Conservation (phyloP, 2,888 invertebrate species). For the Suillia variegata region DNA sequence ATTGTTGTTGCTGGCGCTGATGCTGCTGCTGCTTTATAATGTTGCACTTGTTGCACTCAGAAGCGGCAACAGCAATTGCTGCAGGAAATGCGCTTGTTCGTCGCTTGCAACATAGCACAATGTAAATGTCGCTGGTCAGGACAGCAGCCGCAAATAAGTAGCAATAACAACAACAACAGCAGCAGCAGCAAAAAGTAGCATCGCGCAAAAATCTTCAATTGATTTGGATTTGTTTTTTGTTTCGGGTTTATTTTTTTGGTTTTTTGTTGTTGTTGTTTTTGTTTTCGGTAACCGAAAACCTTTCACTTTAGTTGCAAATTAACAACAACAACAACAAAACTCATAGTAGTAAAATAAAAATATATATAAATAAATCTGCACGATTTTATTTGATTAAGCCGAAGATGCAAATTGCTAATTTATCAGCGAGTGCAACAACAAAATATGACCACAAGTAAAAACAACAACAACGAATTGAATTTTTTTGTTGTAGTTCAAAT, state of each 20-base stretch:
- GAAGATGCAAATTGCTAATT: conserved; percentile 26
- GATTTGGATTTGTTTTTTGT: conserved; percentile 19
- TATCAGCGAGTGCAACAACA: conserved; percentile 12
- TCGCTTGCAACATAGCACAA: too few species aligned
- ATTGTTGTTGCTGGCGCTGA: conserved; percentile 25
- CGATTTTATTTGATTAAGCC: conserved; percentile 41
- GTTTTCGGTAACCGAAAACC: conserved; percentile 38
- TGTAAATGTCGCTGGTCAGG: conserved; percentile 43
- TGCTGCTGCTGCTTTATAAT: conserved; percentile 25
- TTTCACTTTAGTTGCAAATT: conserved; percentile 38
- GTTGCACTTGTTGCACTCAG: conserved; percentile 18
- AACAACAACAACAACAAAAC: conserved; percentile 15
- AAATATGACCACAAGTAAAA: conserved; percentile 1
- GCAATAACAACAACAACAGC: conserved; percentile 7
- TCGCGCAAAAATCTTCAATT: not conserved
- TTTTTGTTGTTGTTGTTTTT: too few species aligned
- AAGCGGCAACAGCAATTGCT: not conserved
- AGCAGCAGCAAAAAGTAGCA: conserved; percentile 3
- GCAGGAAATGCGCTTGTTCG: not conserved
- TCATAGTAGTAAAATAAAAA: not conserved
- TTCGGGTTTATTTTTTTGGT: too few species aligned
- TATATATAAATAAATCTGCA: conserved; percentile 35
- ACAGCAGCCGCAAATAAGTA: conserved; percentile 40
- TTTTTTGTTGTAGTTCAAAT: not conserved
- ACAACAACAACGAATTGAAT: not conserved